Evolutionary conservation across 1,140 invertebrate genomes (phyloP), one percentile per base, ranked within the genome.

Genomic region (Varroa destructor): DNA sequence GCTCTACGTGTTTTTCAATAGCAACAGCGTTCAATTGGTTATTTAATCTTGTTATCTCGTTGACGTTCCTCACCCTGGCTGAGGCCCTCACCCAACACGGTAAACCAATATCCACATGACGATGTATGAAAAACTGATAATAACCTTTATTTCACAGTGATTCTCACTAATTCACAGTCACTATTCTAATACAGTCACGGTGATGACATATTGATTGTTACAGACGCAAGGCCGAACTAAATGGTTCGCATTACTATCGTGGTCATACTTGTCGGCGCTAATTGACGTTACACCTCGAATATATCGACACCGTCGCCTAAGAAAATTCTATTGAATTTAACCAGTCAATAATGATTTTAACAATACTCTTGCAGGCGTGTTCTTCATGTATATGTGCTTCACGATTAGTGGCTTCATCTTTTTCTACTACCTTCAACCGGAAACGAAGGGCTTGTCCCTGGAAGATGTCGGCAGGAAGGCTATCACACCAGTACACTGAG

Each of bases 21-120:
- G 78, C 84, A 10, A 85, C 85, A 10, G 83, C 84, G 40, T 78
- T 79, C 46, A 86, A 86, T 77, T 86, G 85, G 85, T 74, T 81
- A 0, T 82, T 80, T 74, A 86, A 86, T 77, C 77, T 86, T 36
- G 74, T 83, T 14, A 81, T 86, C 14, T 84, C 85, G 0, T 80
- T 86, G 77, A 85, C 85, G 36, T 86, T 86, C 75, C 78, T 86
- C 36, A 79, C 80, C 14, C 75, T 83, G 43, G 81, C 80, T 14
- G 79, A 84, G 75, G 75, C 76, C 8, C 77, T 84, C 1, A 82
- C 83, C 5, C 80, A 80, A 77, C 79, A 82, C 76, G 83, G 83
- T 80, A 77, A 75, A 75, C 46, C 3, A 3, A 51, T 8, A 8
- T 0, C 8, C 46, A 51, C 25, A 25, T 25, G 25, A 51, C 8